These are phyloP conservation scores for Bubalus kerabau DNA, from an alignment of 2,113 vertebrate genomes.

Conservation along the genomic window DNA sequence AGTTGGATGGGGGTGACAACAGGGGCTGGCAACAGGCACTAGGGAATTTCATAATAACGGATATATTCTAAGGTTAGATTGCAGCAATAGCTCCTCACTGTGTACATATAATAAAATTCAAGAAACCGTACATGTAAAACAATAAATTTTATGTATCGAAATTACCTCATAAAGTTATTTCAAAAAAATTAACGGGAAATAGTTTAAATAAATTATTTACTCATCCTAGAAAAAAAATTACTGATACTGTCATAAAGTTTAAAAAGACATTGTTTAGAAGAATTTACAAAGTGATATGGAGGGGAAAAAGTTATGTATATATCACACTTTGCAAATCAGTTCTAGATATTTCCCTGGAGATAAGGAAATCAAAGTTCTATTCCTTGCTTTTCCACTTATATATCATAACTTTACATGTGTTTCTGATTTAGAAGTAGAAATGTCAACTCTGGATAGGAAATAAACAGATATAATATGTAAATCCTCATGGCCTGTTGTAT, in stretches of 20 bases:
- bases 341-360: neutral
- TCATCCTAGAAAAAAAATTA: neutral
- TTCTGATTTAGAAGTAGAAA: conserved; percentile 15
- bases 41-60: neutral
- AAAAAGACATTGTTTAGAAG: neutral
- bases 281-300: neutral
- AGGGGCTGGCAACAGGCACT: neutral
- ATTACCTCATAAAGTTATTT: neutral
- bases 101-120: neutral
- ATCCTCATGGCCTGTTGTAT: neutral
- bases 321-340: neutral
- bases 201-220: neutral
- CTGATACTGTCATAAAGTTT: neutral
- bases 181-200: neutral
- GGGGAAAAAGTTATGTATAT: neutral
- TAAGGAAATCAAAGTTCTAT: neutral
- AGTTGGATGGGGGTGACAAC: neutral
- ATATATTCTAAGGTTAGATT: neutral
- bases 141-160: neutral
- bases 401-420: neutral
- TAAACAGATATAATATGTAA: neutral
- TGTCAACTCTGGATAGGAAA: neutral
- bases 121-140: neutral
- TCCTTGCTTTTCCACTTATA: neutral
- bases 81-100: neutral